Percentiles rank a stretch among this genome's conserved stretches.
phyloP scores from a whole-genome alignment of 2,888 invertebrate genomes.

The Orthosia incerta region DNA sequence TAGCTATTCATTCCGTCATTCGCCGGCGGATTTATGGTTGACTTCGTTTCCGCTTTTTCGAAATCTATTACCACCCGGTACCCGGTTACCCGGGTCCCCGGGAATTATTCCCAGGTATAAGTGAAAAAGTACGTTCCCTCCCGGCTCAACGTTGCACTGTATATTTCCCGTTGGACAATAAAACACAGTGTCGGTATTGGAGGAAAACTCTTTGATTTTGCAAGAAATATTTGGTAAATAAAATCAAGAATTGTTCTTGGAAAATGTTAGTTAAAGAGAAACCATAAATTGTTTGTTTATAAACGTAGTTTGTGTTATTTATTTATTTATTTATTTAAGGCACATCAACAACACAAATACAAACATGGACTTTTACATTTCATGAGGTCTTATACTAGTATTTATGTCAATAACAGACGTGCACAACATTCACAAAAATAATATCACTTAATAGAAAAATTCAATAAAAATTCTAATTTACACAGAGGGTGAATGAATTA shows the following conservation, averaged over 20 bases:
- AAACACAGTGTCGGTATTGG: conserved; percentile 55
- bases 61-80: conserved; percentile 80
- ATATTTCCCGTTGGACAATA: conserved; percentile 72
- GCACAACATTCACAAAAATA: too few species aligned
- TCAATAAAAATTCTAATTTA: too few species aligned
- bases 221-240: conserved; percentile 35
- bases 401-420: too few species aligned
- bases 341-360: too few species aligned
- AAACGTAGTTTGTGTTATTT: too few species aligned
- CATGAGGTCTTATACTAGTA: too few species aligned
- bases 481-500: too few species aligned
- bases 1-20: conserved; percentile 70
- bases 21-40: conserved; percentile 79
- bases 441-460: too few species aligned
- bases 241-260: neutral
- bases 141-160: conserved; percentile 67
- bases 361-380: too few species aligned
- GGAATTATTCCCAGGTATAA: conserved; percentile 82
- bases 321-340: too few species aligned
- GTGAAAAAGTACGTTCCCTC: conserved; percentile 76
- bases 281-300: neutral
- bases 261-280: neutral
- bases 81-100: conserved; percentile 65
- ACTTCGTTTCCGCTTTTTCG: conserved; percentile 82
- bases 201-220: conserved; percentile 31